Conservation (phyloP, 2,113 vertebrate species). For the Anarrhichthys ocellatus region DNA sequence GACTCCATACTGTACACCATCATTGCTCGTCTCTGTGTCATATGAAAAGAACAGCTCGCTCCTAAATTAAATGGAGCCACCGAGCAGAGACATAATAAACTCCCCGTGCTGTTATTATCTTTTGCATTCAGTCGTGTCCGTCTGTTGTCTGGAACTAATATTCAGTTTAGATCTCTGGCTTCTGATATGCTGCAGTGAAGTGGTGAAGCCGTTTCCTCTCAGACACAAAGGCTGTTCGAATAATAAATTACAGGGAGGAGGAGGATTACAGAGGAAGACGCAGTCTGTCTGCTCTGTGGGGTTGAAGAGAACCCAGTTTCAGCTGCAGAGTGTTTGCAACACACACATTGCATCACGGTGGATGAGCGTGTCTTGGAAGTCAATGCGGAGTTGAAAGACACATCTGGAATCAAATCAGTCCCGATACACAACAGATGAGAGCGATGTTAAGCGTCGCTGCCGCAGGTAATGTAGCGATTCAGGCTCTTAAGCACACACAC, state of each 20-base stretch:
- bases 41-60: neutral
- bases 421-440: neutral
- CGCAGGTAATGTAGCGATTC: neutral
- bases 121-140: neutral
- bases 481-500: neutral
- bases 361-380: slow-evolving; percentile 3
- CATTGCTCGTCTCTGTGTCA: neutral
- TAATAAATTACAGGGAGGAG: slow-evolving; percentile 44
- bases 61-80: neutral
- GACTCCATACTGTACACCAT: neutral
- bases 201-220: slow-evolving; percentile 29
- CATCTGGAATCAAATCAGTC: slow-evolving; percentile 33
- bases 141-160: slow-evolving; percentile 37
- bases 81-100: slow-evolving; percentile 1
- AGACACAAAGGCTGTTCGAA: slow-evolving; percentile 44
- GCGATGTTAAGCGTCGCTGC: neutral
- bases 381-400: slow-evolving; percentile 6
- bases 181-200: slow-evolving; percentile 50
- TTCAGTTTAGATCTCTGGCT: slow-evolving; percentile 32
- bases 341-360: slow-evolving; percentile 27
- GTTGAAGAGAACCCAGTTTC: neutral
- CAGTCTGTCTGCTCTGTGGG: slow-evolving; percentile 31
- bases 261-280: slow-evolving; percentile 4
- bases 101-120: slow-evolving; percentile 2
- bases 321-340: slow-evolving; percentile 23